phyloP scores from a whole-genome alignment of 2,888 invertebrate species.

The Cephus nigrinus region DNA sequence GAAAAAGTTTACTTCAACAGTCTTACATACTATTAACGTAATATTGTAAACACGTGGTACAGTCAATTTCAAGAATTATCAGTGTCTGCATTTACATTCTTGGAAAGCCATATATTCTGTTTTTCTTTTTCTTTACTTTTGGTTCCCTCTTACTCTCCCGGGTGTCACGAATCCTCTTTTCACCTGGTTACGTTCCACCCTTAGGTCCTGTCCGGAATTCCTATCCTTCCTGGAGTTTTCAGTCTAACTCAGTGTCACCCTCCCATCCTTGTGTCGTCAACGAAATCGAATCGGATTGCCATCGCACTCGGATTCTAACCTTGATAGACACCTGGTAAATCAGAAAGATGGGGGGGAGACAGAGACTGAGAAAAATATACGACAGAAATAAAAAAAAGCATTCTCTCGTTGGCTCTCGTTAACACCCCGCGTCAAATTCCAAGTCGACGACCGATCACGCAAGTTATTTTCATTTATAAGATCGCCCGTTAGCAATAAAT shows the following conservation, averaged over 20 bases:
- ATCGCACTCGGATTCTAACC: background rate
- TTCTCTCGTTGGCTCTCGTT: background rate
- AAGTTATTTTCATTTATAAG: background rate
- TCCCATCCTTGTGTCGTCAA: background rate
- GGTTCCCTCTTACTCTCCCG: background rate
- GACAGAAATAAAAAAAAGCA: conserved; percentile 18
- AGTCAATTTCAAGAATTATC: background rate
- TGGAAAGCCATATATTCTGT: background rate
- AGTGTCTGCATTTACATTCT: background rate
- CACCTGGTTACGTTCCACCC: background rate
- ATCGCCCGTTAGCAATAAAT: background rate
- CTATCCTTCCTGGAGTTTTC: background rate
- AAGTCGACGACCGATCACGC: background rate
- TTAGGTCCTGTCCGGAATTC: background rate
- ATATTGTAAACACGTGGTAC: background rate
- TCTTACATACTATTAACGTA: background rate
- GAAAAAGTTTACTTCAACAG: background rate
- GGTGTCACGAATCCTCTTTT: too few species aligned
- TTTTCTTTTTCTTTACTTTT: background rate
- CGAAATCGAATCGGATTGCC: background rate
- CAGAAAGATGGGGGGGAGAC: background rate
- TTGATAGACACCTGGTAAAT: background rate
- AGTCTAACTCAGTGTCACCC: background rate
- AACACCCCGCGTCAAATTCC: background rate
- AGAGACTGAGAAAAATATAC: conserved; percentile 12